These are phyloP conservation scores for Pseudoips prasinana DNA, from an alignment of 2,888 invertebrate genomes.

Conservation along the genomic window DNA sequence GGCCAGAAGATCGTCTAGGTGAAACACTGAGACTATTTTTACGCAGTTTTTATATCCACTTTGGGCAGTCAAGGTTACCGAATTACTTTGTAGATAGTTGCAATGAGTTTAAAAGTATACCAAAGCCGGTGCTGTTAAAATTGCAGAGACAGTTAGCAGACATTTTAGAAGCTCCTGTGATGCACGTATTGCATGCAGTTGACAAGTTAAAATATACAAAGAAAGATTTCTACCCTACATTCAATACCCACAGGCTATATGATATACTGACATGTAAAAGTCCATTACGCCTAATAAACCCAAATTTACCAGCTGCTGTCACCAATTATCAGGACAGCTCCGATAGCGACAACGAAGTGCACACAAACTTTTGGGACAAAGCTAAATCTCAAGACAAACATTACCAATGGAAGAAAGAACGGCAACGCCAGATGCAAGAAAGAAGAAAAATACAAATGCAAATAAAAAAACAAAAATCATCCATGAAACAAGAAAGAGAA, in stretches of 20 bases:
- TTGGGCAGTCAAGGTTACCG: conserved; percentile 83
- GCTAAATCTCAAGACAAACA: conserved; percentile 76
- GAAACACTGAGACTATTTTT: conserved; percentile 85
- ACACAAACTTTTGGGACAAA: conserved; percentile 68
- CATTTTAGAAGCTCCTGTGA: conserved; percentile 87
- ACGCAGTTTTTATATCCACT: conserved; percentile 81
- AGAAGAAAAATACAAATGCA: conserved; percentile 52
- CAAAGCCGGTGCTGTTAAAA: conserved; percentile 82
- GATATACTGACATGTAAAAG: conserved; percentile 81
- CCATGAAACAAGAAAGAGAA: conserved; percentile 64
- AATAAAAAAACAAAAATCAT: conserved; percentile 51
- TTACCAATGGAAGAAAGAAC: conserved; percentile 73
- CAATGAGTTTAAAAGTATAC: conserved; percentile 88
- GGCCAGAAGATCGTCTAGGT: conserved; percentile 89
- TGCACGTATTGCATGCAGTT: conserved; percentile 86
- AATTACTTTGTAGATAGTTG: conserved; percentile 89
- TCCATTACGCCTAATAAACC: conserved; percentile 72
- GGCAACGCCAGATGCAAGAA: conserved; percentile 61
- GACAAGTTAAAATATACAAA: conserved; percentile 84
- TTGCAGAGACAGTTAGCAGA: conserved; percentile 86
- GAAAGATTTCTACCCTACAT: conserved; percentile 84
- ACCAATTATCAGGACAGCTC: conserved; percentile 48
- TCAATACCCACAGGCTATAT: conserved; percentile 83
- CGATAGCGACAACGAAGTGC: conserved; percentile 65
- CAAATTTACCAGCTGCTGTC: conserved; percentile 51